Conservation (phyloP, 2,113 vertebrate species). For the Seriola quinqueradiata region DNA sequence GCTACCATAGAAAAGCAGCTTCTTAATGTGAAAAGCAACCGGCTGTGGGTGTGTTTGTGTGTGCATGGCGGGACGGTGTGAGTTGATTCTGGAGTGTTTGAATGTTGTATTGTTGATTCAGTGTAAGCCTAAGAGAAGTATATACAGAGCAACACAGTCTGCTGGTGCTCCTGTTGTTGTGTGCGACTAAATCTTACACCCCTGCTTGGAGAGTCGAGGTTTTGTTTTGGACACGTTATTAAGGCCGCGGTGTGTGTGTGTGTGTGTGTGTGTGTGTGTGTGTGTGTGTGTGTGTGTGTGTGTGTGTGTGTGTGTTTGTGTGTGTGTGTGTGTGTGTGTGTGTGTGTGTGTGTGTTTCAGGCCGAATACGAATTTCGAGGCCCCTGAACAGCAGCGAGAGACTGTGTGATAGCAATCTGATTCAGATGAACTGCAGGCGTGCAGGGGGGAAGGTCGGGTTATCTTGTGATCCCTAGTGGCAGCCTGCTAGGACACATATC, state of each 20-base stretch:
- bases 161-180: not conserved
- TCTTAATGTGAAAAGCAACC: constrained; percentile 60
- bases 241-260: not conserved
- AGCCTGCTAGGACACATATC: constrained; percentile 67
- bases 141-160: not conserved
- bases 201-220: constrained; percentile 7
- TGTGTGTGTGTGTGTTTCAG: constrained; percentile 12
- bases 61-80: constrained; percentile 11
- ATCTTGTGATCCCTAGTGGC: constrained; percentile 71
- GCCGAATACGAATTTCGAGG: constrained; percentile 49
- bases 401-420: constrained; percentile 70
- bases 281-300: constrained; percentile 2
- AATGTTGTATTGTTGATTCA: constrained; percentile 31
- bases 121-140: not conserved
- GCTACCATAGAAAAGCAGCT: constrained; percentile 31
- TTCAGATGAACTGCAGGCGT: constrained; percentile 71
- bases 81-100: constrained; percentile 3
- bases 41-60: constrained; percentile 49
- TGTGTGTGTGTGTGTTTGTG: too few species aligned
- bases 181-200: not conserved
- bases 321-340: constrained; percentile 11
- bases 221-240: constrained; percentile 29
- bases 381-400: constrained; percentile 52
- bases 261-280: not conserved
- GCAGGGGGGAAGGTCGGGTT: constrained; percentile 58